Evolutionary conservation across 2,888 invertebrate genomes (phyloP), one percentile per base, ranked within the genome.

Genomic region (Standfussiana lucernea): DNA sequence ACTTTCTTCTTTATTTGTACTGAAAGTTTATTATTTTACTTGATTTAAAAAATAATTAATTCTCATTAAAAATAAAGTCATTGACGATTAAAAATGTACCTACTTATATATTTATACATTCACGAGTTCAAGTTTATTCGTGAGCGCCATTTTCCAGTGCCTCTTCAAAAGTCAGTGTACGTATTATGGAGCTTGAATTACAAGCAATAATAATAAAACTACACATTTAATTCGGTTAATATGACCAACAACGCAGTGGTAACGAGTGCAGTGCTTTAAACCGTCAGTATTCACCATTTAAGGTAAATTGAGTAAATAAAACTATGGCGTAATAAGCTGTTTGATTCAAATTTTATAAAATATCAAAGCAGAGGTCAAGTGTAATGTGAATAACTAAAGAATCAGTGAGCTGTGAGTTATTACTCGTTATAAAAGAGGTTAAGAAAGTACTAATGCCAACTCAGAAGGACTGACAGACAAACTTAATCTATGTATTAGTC

Each of bases 161-260:
- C 65, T 77, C 61, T 65, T 75, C 65, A 80, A 56, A 75, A 83
- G 77, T 82, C 87, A 86, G 42, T 85, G 75, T 32, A 75, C 82
- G 40, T 82, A 75, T 86, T 84, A 88, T 70, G 73, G 71, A 71
- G 82, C 73, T 82, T 79, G 78, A 82, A 86, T 84, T 86, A 84
- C 77, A 77, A 75, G 82, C 72, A 73, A 88, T 89, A 83, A 88
- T 82, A 84, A 89, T 89, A 86, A 88, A 88, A 88, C 68, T 85
- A 80, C 67, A 83, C 85, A 84, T 87, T 88, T 88, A 87, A 87
- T 80, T 86, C 81, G 28, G 77, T 80, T 83, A 83, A 79, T 68
- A 82, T 64, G 59, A 53, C 56, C 61, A 65, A 53, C 21, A 78
- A 72, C 13, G 35, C 68, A 62, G 65, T 59, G 56, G 61, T 73